Evolutionary conservation across 1,140 invertebrate species (phyloP).

Genomic region (Leguminivora glycinivorella): DNA sequence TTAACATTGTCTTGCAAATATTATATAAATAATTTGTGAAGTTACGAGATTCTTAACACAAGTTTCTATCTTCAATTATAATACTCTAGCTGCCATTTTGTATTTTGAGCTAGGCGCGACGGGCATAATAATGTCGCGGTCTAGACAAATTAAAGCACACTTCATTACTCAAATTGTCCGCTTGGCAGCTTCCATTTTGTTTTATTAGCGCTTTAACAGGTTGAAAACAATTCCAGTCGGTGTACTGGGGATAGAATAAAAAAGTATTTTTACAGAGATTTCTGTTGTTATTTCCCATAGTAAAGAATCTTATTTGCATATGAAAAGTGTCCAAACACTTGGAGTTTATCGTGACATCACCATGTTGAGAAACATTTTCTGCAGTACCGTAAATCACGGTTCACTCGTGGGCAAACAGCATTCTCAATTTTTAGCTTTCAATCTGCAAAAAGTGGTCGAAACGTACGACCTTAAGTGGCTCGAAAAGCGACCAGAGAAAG

Average conservation of each 20-base stretch:
- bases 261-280: too few relatives aligned
- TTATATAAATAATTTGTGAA: too few relatives aligned
- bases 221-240: not conserved
- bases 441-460: conserved; percentile 13
- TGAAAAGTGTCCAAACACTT: too few relatives aligned
- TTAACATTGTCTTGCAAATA: too few relatives aligned
- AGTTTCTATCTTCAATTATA: not conserved
- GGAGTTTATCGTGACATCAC: too few relatives aligned
- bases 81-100: not conserved
- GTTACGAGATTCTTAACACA: too few relatives aligned
- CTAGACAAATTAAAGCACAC: conserved; percentile 9
- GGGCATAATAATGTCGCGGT: conserved; percentile 4
- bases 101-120: conserved; percentile 5
- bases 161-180: not conserved
- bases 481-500: conserved; percentile 17
- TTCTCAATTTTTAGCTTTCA: conserved; percentile 20
- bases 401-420: not conserved
- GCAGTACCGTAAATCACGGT: not conserved
- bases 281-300: too few relatives aligned
- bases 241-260: too few relatives aligned
- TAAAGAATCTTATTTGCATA: too few relatives aligned
- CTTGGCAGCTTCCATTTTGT: not conserved
- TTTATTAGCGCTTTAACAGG: not conserved
- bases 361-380: too few relatives aligned
- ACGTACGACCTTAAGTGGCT: not conserved